A percentile compares a stretch with the other conserved stretches of the same genome.
These are phyloP conservation scores for Ichneumoninae sp. DNA, from an alignment of 2,888 invertebrate genomes.

Conservation along the genomic window DNA sequence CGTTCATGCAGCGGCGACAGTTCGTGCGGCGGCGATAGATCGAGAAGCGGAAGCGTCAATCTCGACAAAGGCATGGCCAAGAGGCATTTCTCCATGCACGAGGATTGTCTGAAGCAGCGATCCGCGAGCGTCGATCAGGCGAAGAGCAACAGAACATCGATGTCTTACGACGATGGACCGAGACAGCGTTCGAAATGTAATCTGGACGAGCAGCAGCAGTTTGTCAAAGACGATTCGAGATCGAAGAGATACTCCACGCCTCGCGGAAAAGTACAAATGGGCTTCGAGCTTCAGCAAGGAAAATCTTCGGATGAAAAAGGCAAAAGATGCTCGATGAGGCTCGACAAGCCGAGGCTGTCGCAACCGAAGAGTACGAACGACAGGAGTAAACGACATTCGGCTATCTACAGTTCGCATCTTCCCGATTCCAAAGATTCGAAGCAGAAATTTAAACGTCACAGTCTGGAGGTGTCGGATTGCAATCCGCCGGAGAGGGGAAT, in stretches of 20 bases:
- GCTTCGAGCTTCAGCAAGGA: constrained; percentile 63
- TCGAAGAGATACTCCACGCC: constrained; percentile 71
- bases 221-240: constrained; percentile 68
- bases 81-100: constrained; percentile 73
- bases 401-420: constrained; percentile 73
- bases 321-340: constrained; percentile 74
- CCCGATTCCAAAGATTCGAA: constrained; percentile 77
- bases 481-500: constrained; percentile 69
- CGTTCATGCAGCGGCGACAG: constrained; percentile 67
- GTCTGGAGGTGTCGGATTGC: constrained; percentile 78
- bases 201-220: constrained; percentile 66
- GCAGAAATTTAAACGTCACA: constrained; percentile 79
- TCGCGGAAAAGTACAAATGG: constrained; percentile 69
- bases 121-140: constrained; percentile 69
- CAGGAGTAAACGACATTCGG: constrained; percentile 79
- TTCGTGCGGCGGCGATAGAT: constrained; percentile 69
- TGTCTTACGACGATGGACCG: constrained; percentile 77
- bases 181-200: constrained; percentile 69
- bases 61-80: constrained; percentile 75
- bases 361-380: constrained; percentile 74
- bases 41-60: constrained; percentile 69
- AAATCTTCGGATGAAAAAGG: constrained; percentile 72
- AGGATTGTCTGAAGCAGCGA: constrained; percentile 76
- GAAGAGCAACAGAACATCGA: constrained; percentile 71
- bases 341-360: constrained; percentile 71